Percentiles rank a stretch among this genome's conserved stretches.
Conservation (phyloP, 2,888 invertebrate genomes). For the Agriopis aurantiaria region DNA sequence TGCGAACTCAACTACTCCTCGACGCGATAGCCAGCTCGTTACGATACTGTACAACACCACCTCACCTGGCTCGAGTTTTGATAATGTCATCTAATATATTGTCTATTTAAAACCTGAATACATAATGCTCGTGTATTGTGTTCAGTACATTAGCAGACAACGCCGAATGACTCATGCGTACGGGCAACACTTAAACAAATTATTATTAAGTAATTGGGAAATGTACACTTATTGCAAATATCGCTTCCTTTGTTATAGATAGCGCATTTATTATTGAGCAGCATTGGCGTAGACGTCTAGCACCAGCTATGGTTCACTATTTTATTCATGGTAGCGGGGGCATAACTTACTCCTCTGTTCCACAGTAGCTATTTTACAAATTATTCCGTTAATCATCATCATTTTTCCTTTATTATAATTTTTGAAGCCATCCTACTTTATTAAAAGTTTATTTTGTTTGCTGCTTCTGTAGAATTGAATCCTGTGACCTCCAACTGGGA, state of each 20-base stretch:
- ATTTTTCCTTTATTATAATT: constrained; percentile 48
- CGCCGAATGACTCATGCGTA: constrained; percentile 63
- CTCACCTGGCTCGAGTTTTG: constrained; percentile 61
- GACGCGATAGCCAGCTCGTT: constrained; percentile 70
- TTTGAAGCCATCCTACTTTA: constrained; percentile 62
- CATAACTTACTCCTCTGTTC: constrained; percentile 38
- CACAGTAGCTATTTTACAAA: constrained; percentile 39
- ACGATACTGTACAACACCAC: constrained; percentile 58
- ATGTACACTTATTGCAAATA: constrained; percentile 46
- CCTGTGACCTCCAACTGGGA: constrained; percentile 93
- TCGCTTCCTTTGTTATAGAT: constrained; percentile 59
- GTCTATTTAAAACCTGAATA: constrained; percentile 58
- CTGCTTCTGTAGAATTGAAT: constrained; percentile 92
- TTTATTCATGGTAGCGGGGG: constrained; percentile 18
- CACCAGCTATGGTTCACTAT: constrained; percentile 45
- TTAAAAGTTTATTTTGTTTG: constrained; percentile 83
- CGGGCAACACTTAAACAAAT: constrained; percentile 31
- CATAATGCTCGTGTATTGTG: constrained; percentile 43
- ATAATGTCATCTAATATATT: constrained; percentile 53
- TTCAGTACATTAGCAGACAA: constrained; percentile 53
- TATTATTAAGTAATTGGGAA: constrained; percentile 27
- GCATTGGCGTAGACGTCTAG: constrained; percentile 43
- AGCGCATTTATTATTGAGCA: constrained; percentile 44
- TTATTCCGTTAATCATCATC: constrained; percentile 46
- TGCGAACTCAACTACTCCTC: constrained; percentile 72